Percentiles rank a stretch among this genome's conserved stretches.
Evolutionary conservation across 2,113 vertebrate genomes (phyloP).

Genomic region (Indicator indicator): DNA sequence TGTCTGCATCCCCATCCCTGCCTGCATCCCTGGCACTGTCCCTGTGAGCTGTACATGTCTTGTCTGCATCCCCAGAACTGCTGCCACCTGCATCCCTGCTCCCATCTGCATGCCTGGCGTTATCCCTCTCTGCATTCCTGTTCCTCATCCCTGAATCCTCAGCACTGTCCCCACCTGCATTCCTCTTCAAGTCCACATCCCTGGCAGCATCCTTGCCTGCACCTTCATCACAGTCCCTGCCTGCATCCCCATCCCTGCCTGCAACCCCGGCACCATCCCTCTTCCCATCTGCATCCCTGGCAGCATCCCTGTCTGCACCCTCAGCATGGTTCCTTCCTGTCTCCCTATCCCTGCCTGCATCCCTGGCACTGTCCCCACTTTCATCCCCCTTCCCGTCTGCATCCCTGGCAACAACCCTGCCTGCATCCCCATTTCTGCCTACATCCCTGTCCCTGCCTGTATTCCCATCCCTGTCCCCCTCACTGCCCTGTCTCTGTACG

Average conservation of each 20-base stretch:
- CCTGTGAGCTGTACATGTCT: too few species aligned
- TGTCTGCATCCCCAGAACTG: background rate
- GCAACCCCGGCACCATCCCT: background rate
- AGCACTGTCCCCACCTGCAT: background rate
- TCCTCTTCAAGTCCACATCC: background rate
- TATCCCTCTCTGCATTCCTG: background rate
- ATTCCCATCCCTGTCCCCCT: background rate
- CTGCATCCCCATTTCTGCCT: background rate
- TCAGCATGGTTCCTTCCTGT: background rate
- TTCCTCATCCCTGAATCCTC: background rate
- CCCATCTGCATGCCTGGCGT: background rate
- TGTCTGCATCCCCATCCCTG: background rate
- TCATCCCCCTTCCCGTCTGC: background rate
- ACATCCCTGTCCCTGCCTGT: too few species aligned
- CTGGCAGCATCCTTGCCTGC: too few species aligned
- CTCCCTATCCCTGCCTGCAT: background rate
- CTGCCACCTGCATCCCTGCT: background rate
- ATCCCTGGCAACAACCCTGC: background rate
- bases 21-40: background rate
- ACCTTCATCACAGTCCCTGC: background rate
- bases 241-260: background rate
- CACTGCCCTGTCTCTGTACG: fast-evolving
- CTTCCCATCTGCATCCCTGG: background rate
- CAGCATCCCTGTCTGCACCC: background rate
- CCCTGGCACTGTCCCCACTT: background rate